Conservation (phyloP, 53 echinoderm and acorn worm genomes). For the Glandiceps talaboti region DNA sequence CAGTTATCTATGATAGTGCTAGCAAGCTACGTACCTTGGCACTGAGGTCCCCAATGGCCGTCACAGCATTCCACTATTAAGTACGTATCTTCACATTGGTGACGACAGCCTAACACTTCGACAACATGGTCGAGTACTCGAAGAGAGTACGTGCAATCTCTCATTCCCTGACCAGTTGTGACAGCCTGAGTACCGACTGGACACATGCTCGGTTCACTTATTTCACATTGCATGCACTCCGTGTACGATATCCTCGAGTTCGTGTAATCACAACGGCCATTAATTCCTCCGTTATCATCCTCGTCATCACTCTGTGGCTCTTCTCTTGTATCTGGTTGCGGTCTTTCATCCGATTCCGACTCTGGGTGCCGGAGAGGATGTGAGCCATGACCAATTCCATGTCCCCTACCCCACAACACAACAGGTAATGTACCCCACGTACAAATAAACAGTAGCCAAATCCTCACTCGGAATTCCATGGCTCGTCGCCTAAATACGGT, state of each 20-base stretch:
- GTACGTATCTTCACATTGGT: neutral
- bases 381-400: too few species aligned
- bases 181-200: neutral
- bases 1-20: too few species aligned
- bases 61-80: conserved; percentile 11
- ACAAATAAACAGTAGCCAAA: neutral
- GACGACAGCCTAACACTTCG: neutral
- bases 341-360: too few species aligned
- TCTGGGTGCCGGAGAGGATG: too few species aligned
- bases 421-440: too few species aligned
- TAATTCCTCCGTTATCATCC: too few species aligned
- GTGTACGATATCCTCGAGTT: neutral
- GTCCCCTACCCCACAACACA: too few species aligned
- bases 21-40: conserved; percentile 23
- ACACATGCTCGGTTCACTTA: neutral
- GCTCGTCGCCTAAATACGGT: neutral
- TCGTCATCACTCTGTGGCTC: too few species aligned
- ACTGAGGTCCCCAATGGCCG: conserved; percentile 36
- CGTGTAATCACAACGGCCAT: neutral
- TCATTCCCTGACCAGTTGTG: neutral
- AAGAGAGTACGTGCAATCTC: neutral
- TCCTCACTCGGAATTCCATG: neutral
- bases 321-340: too few species aligned
- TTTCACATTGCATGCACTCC: neutral
- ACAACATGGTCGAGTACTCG: neutral